A percentile compares a stretch with the other conserved stretches of the same genome.
Conservation (phyloP, 2,113 vertebrate species). For the Cebidichthys violaceus region DNA sequence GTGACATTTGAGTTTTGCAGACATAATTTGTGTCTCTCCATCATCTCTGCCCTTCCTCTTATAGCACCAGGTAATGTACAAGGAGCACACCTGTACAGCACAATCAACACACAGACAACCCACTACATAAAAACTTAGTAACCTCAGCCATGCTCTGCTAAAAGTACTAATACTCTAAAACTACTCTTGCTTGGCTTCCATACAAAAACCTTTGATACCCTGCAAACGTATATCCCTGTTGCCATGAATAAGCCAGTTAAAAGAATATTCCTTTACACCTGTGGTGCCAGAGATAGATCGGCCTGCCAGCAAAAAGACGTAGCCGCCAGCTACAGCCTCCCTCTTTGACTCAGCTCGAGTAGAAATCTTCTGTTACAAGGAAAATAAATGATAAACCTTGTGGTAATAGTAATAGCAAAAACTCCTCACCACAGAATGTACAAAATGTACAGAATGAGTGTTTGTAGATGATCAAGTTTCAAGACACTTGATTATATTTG, state of each 20-base stretch:
- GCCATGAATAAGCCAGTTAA: slow-evolving; percentile 66
- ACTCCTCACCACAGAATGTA: neutral
- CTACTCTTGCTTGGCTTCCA: slow-evolving; percentile 46
- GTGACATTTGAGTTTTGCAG: neutral
- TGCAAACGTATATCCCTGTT: slow-evolving; percentile 49
- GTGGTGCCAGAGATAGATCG: slow-evolving; percentile 60
- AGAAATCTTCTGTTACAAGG: slow-evolving; percentile 46
- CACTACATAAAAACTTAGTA: slow-evolving; percentile 20
- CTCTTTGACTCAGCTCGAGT: slow-evolving; percentile 52
- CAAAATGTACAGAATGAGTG: neutral
- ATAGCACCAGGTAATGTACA: slow-evolving; percentile 1
- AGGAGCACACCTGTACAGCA: slow-evolving; percentile 29
- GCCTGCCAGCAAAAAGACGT: slow-evolving; percentile 57
- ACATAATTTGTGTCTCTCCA: neutral
- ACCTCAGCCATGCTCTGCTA: slow-evolving; percentile 37
- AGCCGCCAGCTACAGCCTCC: slow-evolving; percentile 50
- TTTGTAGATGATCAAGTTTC: neutral
- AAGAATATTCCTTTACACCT: slow-evolving; percentile 68
- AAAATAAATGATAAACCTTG: slow-evolving; percentile 41
- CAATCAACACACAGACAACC: slow-evolving; percentile 11
- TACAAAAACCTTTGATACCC: slow-evolving; percentile 55
- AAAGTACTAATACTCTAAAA: slow-evolving; percentile 25
- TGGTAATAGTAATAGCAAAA: slow-evolving; percentile 30
- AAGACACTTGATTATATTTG: neutral
- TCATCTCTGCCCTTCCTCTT: slow-evolving; percentile 21